A percentile compares a stretch with the other conserved stretches of the same genome.
These are phyloP conservation scores for Alosa alosa DNA, from an alignment of 2,113 vertebrate genomes.

Conservation along the genomic window DNA sequence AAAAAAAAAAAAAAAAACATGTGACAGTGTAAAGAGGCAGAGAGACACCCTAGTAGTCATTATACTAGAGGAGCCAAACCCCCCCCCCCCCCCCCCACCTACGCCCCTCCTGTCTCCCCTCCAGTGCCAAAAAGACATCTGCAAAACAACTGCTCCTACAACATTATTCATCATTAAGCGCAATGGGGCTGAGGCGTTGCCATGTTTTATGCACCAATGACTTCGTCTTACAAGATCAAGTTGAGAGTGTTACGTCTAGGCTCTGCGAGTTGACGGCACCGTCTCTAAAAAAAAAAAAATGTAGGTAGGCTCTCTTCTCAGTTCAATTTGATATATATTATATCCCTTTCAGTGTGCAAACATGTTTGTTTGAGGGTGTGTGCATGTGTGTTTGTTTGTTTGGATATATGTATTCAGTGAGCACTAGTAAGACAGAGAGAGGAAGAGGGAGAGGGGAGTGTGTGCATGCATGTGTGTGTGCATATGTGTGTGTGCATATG, in stretches of 20 bases:
- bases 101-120: background rate
- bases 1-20: background rate
- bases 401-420: slow-evolving; percentile 33
- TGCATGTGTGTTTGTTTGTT: slow-evolving; percentile 27
- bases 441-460: slow-evolving; percentile 39
- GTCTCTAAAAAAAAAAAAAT: slow-evolving; percentile 54
- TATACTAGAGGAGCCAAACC: slow-evolving; percentile 20
- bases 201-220: slow-evolving; percentile 76
- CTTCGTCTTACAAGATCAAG: slow-evolving; percentile 74
- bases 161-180: slow-evolving; percentile 63
- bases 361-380: slow-evolving; percentile 47
- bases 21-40: background rate
- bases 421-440: background rate
- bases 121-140: slow-evolving; percentile 50
- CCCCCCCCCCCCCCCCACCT: background rate
- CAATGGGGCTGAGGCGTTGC: slow-evolving; percentile 64
- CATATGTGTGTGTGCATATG: slow-evolving; percentile 48
- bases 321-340: slow-evolving; percentile 72
- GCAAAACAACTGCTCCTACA: slow-evolving; percentile 60
- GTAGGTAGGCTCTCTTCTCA: slow-evolving; percentile 56
- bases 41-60: slow-evolving; percentile 19
- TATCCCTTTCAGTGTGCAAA: slow-evolving; percentile 57
- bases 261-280: slow-evolving; percentile 54
- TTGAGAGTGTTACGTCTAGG: slow-evolving; percentile 51
- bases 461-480: slow-evolving; percentile 43